These are phyloP conservation scores for Oryzias curvinotus DNA, from an alignment of 2,113 vertebrate species.

Conservation along the genomic window DNA sequence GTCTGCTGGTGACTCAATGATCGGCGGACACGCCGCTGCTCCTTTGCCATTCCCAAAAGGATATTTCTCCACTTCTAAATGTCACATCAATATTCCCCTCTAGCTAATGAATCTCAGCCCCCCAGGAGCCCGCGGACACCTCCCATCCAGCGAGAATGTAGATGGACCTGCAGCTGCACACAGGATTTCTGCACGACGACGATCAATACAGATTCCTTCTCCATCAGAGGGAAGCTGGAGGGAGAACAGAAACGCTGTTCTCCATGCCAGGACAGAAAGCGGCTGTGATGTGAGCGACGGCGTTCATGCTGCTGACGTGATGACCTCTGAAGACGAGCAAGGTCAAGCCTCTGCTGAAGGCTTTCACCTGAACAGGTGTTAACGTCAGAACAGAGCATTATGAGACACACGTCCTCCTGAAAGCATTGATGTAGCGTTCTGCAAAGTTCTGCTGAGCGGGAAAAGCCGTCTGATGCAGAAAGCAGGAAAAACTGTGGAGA, in stretches of 20 bases:
- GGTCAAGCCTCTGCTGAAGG: conserved; percentile 20
- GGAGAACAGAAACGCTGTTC: background rate
- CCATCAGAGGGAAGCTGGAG: too few species aligned
- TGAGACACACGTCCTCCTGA: too few species aligned
- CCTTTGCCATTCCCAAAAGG: conserved; percentile 49
- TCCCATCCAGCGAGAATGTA: conserved; percentile 54
- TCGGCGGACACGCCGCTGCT: conserved; percentile 39
- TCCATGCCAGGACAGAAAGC: conserved; percentile 14
- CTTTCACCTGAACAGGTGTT: too few species aligned
- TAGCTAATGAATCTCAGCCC: conserved; percentile 66
- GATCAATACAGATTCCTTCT: too few species aligned
- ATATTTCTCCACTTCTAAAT: conserved; percentile 68
- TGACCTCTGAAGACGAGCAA: conserved; percentile 26
- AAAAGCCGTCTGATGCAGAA: too few species aligned
- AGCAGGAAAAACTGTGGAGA: too few species aligned
- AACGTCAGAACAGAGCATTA: too few species aligned
- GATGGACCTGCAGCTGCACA: conserved; percentile 41
- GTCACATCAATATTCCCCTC: conserved; percentile 72
- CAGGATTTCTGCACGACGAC: background rate
- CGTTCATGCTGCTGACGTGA: conserved; percentile 23
- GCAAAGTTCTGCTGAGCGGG: too few species aligned
- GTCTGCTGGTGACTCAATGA: conserved; percentile 51
- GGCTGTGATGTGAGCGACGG: conserved; percentile 11
- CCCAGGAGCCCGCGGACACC: conserved; percentile 44
- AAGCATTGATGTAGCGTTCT: too few species aligned